Percentiles rank a stretch among this genome's conserved stretches.
Conservation (phyloP, 2,797 vertebrate species). For the Anguilla obscura region DNA sequence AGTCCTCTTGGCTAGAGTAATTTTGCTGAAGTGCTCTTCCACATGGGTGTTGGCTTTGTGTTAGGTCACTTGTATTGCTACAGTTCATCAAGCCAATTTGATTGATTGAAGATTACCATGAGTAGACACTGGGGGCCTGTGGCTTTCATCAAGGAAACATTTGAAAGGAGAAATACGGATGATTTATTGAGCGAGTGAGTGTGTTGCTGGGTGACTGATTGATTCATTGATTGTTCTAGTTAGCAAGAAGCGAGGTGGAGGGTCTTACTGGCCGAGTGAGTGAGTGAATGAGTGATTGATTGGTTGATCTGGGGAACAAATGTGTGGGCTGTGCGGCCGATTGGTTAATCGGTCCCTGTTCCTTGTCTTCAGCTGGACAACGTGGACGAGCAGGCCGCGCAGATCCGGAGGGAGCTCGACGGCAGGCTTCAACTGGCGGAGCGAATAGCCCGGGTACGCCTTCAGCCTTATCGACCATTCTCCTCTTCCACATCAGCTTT, state of each 20-base stretch:
- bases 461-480: not conserved
- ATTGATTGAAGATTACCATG: conserved; percentile 10
- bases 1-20: not conserved
- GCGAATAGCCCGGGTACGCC: conserved; percentile 83
- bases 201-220: conserved; percentile 12
- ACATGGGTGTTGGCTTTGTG: not conserved
- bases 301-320: not conserved
- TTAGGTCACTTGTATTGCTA: conserved; percentile 2
- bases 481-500: not conserved
- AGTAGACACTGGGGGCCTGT: conserved; percentile 3
- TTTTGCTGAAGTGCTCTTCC: not conserved
- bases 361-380: conserved; percentile 82
- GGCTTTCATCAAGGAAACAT: conserved; percentile 19
- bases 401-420: conserved; percentile 94
- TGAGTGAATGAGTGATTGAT: conserved; percentile 19
- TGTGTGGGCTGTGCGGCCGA: not conserved
- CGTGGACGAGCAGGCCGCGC: conserved; percentile 94
- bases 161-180: not conserved
- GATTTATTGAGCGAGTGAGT: conserved; percentile 16
- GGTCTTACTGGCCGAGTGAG: not conserved
- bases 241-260: not conserved
- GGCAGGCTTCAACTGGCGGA: conserved; percentile 88
- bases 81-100: conserved; percentile 10
- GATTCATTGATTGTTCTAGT: conserved; percentile 6
- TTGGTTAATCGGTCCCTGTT: conserved; percentile 2